Conservation (phyloP, 2,888 invertebrate genomes). For the Boloria euphrosyne region DNA sequence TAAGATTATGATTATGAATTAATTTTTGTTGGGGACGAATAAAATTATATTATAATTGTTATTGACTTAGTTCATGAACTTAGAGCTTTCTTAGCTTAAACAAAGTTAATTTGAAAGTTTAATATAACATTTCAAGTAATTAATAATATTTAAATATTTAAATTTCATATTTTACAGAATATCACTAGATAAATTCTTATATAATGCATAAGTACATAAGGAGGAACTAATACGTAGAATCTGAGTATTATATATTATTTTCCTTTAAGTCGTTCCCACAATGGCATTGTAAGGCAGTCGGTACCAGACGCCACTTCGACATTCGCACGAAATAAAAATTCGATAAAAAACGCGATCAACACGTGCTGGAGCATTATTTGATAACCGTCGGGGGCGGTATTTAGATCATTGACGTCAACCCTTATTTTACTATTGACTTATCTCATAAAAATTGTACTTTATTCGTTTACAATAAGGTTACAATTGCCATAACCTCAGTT, state of each 20-base stretch:
- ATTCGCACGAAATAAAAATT: constrained; percentile 76
- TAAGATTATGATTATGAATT: constrained; percentile 7
- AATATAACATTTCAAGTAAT: too few species aligned
- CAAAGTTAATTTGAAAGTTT: too few species aligned
- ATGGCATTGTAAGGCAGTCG: constrained; percentile 60
- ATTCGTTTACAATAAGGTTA: constrained; percentile 19
- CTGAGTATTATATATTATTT: constrained; percentile 3
- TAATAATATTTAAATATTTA: too few species aligned
- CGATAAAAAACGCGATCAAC: constrained; percentile 73
- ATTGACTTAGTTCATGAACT: too few species aligned
- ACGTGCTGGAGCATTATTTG: constrained; percentile 78
- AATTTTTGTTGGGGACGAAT: neutral
- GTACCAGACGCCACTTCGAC: constrained; percentile 71
- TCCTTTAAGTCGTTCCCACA: constrained; percentile 40
- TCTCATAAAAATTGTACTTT: constrained; percentile 46
- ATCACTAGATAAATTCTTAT: too few species aligned
- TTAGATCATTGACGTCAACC: constrained; percentile 70
- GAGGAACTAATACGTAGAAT: too few species aligned
- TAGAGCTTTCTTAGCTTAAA: too few species aligned
- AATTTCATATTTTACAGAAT: too few species aligned
- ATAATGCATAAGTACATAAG: too few species aligned
- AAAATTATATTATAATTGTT: neutral
- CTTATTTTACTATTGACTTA: constrained; percentile 56
- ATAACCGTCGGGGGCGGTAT: constrained; percentile 81
- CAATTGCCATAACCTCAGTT: constrained; percentile 37